These are phyloP conservation scores for Sisyra terminalis DNA, from an alignment of 2,888 invertebrate genomes.

Conservation along the genomic window DNA sequence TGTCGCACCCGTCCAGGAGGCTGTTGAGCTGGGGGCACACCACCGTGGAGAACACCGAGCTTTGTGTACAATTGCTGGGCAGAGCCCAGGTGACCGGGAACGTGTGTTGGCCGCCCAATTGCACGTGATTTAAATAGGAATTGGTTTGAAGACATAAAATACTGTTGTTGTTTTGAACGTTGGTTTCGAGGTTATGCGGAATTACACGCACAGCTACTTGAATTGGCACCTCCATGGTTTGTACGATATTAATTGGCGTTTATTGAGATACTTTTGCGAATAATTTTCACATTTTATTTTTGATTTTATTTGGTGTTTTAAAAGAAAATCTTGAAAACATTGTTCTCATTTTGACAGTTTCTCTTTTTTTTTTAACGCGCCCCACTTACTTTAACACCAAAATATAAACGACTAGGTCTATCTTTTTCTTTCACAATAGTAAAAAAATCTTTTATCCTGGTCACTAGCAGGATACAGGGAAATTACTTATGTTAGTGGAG, in stretches of 20 bases:
- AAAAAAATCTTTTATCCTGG: no score
- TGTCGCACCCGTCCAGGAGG: slow-evolving; percentile 56
- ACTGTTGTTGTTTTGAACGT: slow-evolving; percentile 22
- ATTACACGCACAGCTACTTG: slow-evolving; percentile 54
- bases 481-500: no score
- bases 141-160: slow-evolving; percentile 40
- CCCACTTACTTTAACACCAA: no score
- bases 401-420: no score
- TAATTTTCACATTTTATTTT: no score
- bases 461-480: no score
- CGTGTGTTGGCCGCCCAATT: slow-evolving; percentile 40
- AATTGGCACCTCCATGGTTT: slow-evolving; percentile 48
- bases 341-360: no score
- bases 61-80: slow-evolving; percentile 43
- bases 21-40: slow-evolving; percentile 48
- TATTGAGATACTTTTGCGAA: no score
- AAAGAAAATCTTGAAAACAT: no score
- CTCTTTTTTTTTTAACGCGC: no score
- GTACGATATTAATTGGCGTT: neutral
- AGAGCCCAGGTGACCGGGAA: slow-evolving; percentile 37
- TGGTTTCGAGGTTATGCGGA: slow-evolving; percentile 27
- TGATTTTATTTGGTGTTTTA: no score
- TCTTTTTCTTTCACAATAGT: no score
- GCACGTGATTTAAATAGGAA: slow-evolving; percentile 38
- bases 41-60: slow-evolving; percentile 43